Conservation (phyloP, 2,888 invertebrate species). For the Drosophila robusta region DNA sequence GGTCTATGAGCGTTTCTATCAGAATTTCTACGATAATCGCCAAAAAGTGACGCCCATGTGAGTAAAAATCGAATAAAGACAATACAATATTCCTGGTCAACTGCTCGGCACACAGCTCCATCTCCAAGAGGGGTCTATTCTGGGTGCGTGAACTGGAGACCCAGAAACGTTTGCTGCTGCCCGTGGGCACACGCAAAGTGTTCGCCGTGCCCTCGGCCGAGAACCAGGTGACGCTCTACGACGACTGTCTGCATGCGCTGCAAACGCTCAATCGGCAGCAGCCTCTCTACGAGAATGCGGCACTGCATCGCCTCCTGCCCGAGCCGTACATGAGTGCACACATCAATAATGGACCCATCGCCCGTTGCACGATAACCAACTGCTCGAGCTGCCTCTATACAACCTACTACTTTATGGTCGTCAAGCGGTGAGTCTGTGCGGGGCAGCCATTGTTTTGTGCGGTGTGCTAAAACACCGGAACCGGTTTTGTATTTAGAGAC, state of each 20-base stretch:
- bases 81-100: background rate
- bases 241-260: constrained; percentile 81
- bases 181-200: constrained; percentile 81
- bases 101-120: constrained; percentile 27
- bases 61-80: constrained; percentile 26
- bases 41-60: constrained; percentile 79
- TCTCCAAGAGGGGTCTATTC: constrained; percentile 71
- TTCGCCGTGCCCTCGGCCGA: constrained; percentile 78
- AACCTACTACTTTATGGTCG: constrained; percentile 83
- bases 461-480: background rate
- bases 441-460: constrained; percentile 14
- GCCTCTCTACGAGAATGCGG: constrained; percentile 78
- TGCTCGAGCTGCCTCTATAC: constrained; percentile 83
- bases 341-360: constrained; percentile 82
- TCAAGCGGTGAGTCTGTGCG: constrained; percentile 79
- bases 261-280: constrained; percentile 74
- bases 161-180: constrained; percentile 77
- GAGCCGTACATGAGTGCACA: constrained; percentile 82
- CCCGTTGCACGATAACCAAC: constrained; percentile 80
- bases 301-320: constrained; percentile 74
- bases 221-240: constrained; percentile 82
- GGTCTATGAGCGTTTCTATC: constrained; percentile 83
- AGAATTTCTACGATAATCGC: constrained; percentile 83
- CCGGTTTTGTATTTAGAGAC: constrained; percentile 11
- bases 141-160: constrained; percentile 83